Evolutionary conservation across 2,888 invertebrate genomes (phyloP), one percentile per base, ranked within the genome.

Genomic region (Seladonia tumulorum): DNA sequence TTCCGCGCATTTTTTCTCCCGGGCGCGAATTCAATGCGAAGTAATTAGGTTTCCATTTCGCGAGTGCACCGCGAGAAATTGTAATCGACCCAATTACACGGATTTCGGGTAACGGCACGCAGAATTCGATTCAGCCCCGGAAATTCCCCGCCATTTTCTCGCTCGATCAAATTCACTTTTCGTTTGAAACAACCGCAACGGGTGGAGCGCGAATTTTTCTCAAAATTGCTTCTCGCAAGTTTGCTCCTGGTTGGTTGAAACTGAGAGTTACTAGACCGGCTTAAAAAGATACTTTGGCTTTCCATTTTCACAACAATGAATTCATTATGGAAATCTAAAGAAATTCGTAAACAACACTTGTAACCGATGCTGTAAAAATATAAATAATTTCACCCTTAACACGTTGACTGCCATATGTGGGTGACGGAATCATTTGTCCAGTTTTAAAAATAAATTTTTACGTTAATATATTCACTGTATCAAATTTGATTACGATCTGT

Each of bases 31-130:
- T 53, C 29, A 45, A 72, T 72, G 39, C 35, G 39, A 10, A 4
- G 47, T 29, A 47, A 71, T 71, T 60, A 45, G n/a, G 16, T 81
- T 57, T 39, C 47, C 29, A 57, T 57, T 70, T 70, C 35, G 70
- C 70, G 22, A 76, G 39, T 25, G 18, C 76, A 18, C n/a, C 57
- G n/a, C n/a, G 57, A 57, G 53, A 70, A 77, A 77, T 57, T 70
- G 16, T 70, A 53, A 70, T 70, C 70, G 68, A 70, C 18, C 42
- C 70, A 16, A 39, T 77, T 25, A 53, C 25, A 7, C 39, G 49
- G 70, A 70, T 35, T 70, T 25, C n/a, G 39, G 5, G 66, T 10
- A 49, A 68, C 14, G 25, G 22, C 10, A 39, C 66, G 35, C 35
- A 49, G 57, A 57, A 57, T n/a, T 57, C n/a, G n/a, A n/a, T 25